Conservation (phyloP, 2,797 vertebrate species). For the Sphenodon punctatus region DNA sequence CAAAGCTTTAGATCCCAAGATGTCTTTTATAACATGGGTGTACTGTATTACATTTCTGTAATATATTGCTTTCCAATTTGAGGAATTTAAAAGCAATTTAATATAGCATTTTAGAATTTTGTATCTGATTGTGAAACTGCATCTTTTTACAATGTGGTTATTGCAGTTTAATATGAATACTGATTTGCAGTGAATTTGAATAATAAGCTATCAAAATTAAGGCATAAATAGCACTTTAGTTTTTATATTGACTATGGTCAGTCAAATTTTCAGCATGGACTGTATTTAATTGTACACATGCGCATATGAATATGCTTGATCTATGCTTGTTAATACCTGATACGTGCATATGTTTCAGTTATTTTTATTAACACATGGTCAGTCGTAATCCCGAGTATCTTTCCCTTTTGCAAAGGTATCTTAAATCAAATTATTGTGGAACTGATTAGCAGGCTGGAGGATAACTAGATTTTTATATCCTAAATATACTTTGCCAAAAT, state of each 20-base stretch:
- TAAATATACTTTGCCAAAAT: background rate
- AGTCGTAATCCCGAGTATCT: background rate
- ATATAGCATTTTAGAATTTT: background rate
- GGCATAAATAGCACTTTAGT: background rate
- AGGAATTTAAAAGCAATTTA: background rate
- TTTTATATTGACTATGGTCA: background rate
- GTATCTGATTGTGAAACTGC: background rate
- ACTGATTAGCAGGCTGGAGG: background rate
- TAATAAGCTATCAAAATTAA: background rate
- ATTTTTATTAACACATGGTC: background rate
- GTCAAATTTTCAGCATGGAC: background rate
- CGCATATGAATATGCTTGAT: background rate
- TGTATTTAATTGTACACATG: background rate
- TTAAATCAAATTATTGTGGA: background rate
- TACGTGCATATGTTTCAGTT: background rate
- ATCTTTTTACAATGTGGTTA: background rate
- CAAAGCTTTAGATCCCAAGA: no score
- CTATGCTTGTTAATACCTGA: background rate
- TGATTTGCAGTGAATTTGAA: background rate
- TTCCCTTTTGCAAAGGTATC: background rate
- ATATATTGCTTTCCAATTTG: background rate
- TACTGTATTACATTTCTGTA: no score
- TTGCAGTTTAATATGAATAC: background rate
- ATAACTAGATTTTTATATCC: background rate
- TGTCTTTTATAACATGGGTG: no score